Evolutionary conservation across 1,140 invertebrate species (phyloP).

Genomic region (Cydia pomonella): DNA sequence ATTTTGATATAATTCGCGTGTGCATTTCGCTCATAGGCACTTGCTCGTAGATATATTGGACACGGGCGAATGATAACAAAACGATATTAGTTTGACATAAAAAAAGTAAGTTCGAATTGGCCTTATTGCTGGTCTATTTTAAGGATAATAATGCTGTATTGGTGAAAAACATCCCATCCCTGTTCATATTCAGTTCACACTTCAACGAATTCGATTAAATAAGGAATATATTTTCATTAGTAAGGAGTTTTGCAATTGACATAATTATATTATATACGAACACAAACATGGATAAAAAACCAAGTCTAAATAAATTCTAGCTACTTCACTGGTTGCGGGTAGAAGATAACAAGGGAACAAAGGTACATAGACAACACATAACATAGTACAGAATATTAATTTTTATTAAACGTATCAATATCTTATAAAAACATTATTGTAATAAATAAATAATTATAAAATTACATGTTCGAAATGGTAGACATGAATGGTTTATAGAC

Average conservation of each 20-base stretch:
- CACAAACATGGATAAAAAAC: constrained; percentile 13
- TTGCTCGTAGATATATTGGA: too few species aligned
- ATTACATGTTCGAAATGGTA: constrained; percentile 63
- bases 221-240: not conserved
- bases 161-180: too few species aligned
- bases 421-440: constrained; percentile 75
- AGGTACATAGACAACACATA: constrained; percentile 53
- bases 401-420: constrained; percentile 73
- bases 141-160: too few species aligned
- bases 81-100: too few species aligned
- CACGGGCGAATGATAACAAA: too few species aligned
- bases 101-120: too few species aligned
- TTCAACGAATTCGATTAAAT: not conserved
- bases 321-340: constrained; percentile 18
- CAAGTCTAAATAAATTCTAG: not conserved
- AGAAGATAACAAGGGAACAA: constrained; percentile 39
- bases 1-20: too few species aligned
- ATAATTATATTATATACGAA: not conserved
- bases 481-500: constrained; percentile 48
- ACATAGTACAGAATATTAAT: constrained; percentile 76
- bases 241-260: not conserved
- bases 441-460: constrained; percentile 77
- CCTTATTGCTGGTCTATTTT: too few species aligned
- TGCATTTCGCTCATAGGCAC: too few species aligned
- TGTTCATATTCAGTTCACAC: too few species aligned